A percentile compares a stretch with the other conserved stretches of the same genome.
Conservation (phyloP, 2,888 invertebrate genomes). For the Agapetus fuscipes region DNA sequence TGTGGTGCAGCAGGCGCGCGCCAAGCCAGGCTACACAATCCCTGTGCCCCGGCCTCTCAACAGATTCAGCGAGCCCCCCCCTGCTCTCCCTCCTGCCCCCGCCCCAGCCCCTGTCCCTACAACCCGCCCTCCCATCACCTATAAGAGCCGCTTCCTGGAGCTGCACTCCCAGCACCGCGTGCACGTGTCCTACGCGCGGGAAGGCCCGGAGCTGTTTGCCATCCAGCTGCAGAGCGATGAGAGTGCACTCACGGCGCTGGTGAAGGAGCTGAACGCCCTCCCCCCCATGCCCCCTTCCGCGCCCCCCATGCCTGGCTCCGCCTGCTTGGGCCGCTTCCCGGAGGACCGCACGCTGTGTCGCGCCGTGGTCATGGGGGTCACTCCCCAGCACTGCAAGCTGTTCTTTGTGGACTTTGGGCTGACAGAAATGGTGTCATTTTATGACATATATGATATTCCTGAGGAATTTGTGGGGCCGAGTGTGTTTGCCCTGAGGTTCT, state of each 20-base stretch:
- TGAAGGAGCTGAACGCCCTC: slow-evolving; percentile 60
- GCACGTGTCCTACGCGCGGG: slow-evolving; percentile 66
- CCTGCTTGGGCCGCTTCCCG: slow-evolving; percentile 64
- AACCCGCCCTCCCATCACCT: slow-evolving; percentile 31
- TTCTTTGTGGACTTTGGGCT: slow-evolving; percentile 78
- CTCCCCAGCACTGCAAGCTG: slow-evolving; percentile 62
- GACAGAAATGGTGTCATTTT: slow-evolving; percentile 59
- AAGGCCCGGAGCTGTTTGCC: slow-evolving; percentile 70
- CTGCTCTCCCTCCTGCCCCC: slow-evolving; percentile 16
- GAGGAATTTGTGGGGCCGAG: slow-evolving; percentile 59
- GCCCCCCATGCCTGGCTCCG: slow-evolving; percentile 63
- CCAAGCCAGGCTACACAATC: slow-evolving; percentile 24
- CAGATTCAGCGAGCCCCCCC: slow-evolving; percentile 35
- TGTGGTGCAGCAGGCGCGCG: background rate
- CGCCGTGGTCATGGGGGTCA: slow-evolving; percentile 65
- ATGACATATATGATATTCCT: slow-evolving; percentile 67
- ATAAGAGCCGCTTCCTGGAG: slow-evolving; percentile 42
- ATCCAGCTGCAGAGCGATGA: slow-evolving; percentile 58
- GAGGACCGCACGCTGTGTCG: slow-evolving; percentile 61
- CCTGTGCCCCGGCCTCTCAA: slow-evolving; percentile 31
- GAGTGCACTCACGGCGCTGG: slow-evolving; percentile 53
- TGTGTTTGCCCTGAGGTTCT: slow-evolving; percentile 68
- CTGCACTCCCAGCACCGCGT: slow-evolving; percentile 52
- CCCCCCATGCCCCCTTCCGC: slow-evolving; percentile 52
- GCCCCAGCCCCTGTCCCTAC: slow-evolving; percentile 28